Evolutionary conservation across 2,888 invertebrate species (phyloP), one percentile per base, ranked within the genome.

Genomic region (Sacculina carcini): DNA sequence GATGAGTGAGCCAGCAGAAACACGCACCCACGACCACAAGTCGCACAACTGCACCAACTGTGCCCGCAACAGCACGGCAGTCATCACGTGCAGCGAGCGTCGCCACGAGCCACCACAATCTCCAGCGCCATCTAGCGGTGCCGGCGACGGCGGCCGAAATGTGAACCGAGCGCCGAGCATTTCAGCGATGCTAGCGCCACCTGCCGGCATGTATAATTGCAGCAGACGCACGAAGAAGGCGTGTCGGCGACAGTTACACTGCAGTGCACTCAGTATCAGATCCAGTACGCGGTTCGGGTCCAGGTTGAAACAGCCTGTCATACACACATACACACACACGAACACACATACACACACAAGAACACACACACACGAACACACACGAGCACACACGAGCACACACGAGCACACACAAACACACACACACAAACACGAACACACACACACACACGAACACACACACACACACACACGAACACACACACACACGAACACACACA

Each of bases 221-320:
- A 89, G 69, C 50, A 98, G 70, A 74, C 72, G 59, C 78, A 75
- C 56, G 50, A 54, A 54, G 51, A 57, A 57, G 40, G 50, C 32
- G 64, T 79, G 72, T 62, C 64, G 53, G 59, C 80, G 74, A 1
- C 82, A 78, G 51, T 82, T 75, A 58, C 79, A 78, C 65, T 98
- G 96, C 70, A 98, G 94, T 28, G 87, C 84, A 67, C 98, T 96
- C 60, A 99, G 69, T 59, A 99, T 82, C 56, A 96, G 78, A 64
- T 98, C 98, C 57, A 96, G 69, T 14, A 94, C 92, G 62, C 96
- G 73, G 66, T 98, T 98, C 5, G 98, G 98, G 68, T 99, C 98
- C 64, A 99, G 74, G 69, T 96, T 96, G 65, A 98, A 99, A 66
- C 92, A 94, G 62, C 98, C 94, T 86, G 65, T 44, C 70, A 70